Evolutionary conservation across 1,140 invertebrate species (phyloP).

Genomic region (Homalodisca vitripennis): DNA sequence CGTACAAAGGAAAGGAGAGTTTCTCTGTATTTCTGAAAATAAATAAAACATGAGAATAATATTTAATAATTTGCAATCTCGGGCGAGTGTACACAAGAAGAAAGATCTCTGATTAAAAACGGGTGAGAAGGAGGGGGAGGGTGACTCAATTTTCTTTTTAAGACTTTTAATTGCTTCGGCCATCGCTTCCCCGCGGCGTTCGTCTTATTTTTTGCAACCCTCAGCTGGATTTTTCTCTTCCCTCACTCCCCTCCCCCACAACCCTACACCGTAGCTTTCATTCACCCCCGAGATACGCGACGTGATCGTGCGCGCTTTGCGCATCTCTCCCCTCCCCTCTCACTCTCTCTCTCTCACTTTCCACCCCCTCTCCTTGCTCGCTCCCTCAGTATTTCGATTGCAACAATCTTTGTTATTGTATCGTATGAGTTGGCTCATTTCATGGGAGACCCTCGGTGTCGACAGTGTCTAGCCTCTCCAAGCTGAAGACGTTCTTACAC

Average conservation of each 20-base stretch:
- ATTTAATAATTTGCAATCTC: constrained; percentile 33
- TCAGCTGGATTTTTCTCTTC: constrained; percentile 34
- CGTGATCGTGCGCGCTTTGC: constrained; percentile 17
- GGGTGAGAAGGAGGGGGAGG: constrained; percentile 33
- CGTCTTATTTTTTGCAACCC: constrained; percentile 39
- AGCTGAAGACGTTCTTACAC: too few relatives aligned
- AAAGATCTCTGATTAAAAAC: constrained; percentile 40
- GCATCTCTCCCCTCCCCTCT: not conserved
- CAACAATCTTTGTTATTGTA: constrained; percentile 25
- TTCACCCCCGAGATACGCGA: constrained; percentile 2
- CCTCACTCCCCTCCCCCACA: too few relatives aligned
- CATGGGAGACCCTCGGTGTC: too few relatives aligned
- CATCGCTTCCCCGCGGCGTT: constrained; percentile 40
- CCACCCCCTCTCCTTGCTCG: not conserved
- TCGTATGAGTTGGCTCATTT: too few relatives aligned
- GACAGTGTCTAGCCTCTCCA: too few relatives aligned
- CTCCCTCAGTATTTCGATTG: not conserved
- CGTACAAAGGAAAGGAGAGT: constrained; percentile 18
- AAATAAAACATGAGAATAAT: constrained; percentile 32
- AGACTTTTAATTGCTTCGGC: constrained; percentile 45
- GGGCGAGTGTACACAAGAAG: constrained; percentile 31
- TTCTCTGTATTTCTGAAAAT: constrained; percentile 28
- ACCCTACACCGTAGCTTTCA: constrained; percentile 28
- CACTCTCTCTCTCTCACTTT: not conserved
- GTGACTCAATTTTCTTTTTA: constrained; percentile 45